Percentiles rank a stretch among this genome's conserved stretches.
Conservation (phyloP, 2,888 invertebrate genomes). For the Meiosimyza platycephala region DNA sequence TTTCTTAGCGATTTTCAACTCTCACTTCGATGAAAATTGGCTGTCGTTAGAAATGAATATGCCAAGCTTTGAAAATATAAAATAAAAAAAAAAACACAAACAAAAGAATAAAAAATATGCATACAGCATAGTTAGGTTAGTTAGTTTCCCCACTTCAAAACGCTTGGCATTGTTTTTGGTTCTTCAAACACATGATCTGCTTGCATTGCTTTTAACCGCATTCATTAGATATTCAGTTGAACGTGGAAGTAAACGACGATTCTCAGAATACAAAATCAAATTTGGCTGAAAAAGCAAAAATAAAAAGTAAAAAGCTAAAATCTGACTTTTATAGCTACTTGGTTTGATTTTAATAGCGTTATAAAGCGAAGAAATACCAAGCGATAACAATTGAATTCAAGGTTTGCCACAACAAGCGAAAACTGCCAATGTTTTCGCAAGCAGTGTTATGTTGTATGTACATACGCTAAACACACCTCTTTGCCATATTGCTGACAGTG, state of each 20-base stretch:
- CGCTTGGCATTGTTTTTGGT: too few relatives aligned
- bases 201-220: too few relatives aligned
- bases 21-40: slow-evolving; percentile 1
- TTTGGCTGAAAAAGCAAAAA: too few relatives aligned
- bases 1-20: neutral
- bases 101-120: neutral
- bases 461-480: slow-evolving; percentile 13
- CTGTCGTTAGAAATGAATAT: neutral
- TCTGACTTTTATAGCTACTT: neutral
- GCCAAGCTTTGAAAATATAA: neutral
- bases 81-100: neutral
- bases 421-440: neutral
- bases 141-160: too few relatives aligned
- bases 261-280: too few relatives aligned
- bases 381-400: slow-evolving; percentile 20
- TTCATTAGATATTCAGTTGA: too few relatives aligned
- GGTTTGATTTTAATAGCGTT: neutral
- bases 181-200: too few relatives aligned
- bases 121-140: too few relatives aligned
- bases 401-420: slow-evolving; percentile 7
- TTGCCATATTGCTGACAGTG: slow-evolving; percentile 9
- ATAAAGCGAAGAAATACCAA: neutral
- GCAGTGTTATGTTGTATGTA: neutral
- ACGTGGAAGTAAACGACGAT: too few relatives aligned
- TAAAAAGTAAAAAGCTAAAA: too few relatives aligned